Evolutionary conservation across 2,113 vertebrate genomes (phyloP).

Genomic region (Gymnarchus niloticus): DNA sequence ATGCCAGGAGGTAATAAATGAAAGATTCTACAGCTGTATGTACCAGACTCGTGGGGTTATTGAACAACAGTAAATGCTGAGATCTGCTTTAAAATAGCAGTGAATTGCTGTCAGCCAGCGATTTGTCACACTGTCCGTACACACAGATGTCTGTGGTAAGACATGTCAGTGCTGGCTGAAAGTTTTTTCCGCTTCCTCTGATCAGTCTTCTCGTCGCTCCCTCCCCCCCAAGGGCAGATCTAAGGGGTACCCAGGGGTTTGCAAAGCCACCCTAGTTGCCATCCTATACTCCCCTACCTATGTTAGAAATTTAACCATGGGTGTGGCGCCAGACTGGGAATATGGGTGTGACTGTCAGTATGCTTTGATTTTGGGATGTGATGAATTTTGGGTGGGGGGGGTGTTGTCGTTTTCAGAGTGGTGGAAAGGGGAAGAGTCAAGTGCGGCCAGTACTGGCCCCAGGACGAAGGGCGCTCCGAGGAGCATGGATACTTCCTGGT

Average conservation of each 20-base stretch:
- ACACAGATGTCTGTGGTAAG: neutral
- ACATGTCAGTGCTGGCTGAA: no score
- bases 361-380: neutral
- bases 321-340: no score
- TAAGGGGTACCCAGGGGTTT: no score
- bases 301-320: no score
- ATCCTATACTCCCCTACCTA: no score
- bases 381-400: neutral
- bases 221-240: no score
- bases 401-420: constrained; percentile 48
- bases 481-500: constrained; percentile 63
- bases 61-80: neutral
- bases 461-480: constrained; percentile 60
- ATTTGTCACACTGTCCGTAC: neutral
- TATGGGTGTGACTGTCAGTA: neutral
- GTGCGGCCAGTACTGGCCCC: constrained; percentile 72
- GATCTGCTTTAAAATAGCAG: neutral
- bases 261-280: no score
- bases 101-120: neutral
- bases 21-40: neutral
- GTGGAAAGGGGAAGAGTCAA: constrained; percentile 68
- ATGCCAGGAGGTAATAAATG: neutral
- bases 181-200: no score
- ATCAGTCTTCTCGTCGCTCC: no score
- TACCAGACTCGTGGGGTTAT: neutral